Percentiles rank a stretch among this genome's conserved stretches.
Conservation (phyloP, 2,888 invertebrate genomes). For the Ornithoptera alexandrae region DNA sequence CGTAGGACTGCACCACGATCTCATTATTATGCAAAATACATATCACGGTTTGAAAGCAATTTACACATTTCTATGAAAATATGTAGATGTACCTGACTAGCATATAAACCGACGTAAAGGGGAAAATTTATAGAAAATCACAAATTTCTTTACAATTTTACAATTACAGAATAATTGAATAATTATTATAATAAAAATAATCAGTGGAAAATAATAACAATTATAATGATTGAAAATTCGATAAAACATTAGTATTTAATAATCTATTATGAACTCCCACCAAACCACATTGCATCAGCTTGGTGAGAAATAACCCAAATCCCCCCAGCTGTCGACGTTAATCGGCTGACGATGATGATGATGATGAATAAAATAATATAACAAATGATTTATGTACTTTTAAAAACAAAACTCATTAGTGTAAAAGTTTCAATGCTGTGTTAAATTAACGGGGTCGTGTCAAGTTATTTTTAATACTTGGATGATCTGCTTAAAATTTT, state of each 20-base stretch:
- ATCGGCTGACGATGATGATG: no score
- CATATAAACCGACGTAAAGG: not conserved
- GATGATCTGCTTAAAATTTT: not conserved
- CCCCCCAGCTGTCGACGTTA: no score
- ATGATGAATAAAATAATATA: not conserved
- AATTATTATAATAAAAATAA: no score
- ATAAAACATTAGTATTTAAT: no score
- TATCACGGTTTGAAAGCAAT: not conserved
- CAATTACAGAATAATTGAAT: no score
- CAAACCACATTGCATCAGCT: no score
- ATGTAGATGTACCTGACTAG: not conserved
- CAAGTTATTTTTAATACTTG: not conserved
- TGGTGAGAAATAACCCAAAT: no score
- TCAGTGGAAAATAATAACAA: no score
- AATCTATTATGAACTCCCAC: no score
- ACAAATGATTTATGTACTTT: not conserved
- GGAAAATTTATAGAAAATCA: no score
- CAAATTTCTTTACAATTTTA: no score
- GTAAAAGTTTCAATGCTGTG: not conserved
- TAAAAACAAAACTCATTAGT: not conserved
- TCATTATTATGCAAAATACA: slow-evolving; percentile 6
- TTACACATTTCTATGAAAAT: slow-evolving; percentile 9
- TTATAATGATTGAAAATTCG: no score
- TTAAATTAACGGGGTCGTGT: not conserved
- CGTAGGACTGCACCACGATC: not conserved